Base-by-base conservation (phyloP, 2,888 invertebrate genomes). In the Archips crataeganus region DNA sequence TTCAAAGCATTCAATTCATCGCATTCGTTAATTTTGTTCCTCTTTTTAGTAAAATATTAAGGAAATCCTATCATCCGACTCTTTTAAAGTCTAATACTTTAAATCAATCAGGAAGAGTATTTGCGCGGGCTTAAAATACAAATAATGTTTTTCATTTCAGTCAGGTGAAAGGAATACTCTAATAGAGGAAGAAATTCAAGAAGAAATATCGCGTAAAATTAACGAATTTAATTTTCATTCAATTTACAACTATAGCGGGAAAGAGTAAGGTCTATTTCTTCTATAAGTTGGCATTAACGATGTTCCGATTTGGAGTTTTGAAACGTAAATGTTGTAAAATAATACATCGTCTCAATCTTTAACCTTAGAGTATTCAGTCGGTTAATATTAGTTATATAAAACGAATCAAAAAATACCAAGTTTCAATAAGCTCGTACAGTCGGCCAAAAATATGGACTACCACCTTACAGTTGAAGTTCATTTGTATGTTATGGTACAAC, bases 71-170 rank as follows among this genome's bases (percentile, higher is more conserved):
- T 47, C 11, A 10, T 2, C 45, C 2, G n/a, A 51, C n/a, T 51
- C 3, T n/a, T 51, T 32, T 0, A 49, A 32, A 54, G n/a, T 71
- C 62, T 13, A 72, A 67, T n/a, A n/a, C n/a, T n/a, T n/a, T n/a
- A n/a, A n/a, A 36, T 62, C 66, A 57, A 72, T 54, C 54, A 23
- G 62, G 60, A 72, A 62, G 45, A 54, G 62, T 61, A 67, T 67
- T 62, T 62, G 45, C 36, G 62, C 51, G 57, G 62, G 62, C 15
- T 5, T 8, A 34, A 45, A 32, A 63, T 36, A 54, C 47, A 71
- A 67, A 45, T 60, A 71, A 61, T 13, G 10, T 47, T 47, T 13
- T 47, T 47, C 10, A n/a, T 39, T 34, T 60, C 71, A 61, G n/a
- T 67, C 72, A 72, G 62, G 54, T 67, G 54, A 45, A 72, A 57